These are phyloP conservation scores for fruit fly (Drosophila melanogaster) DNA, from an alignment of 1,140 invertebrate species.

Conservation along the genomic window DNA sequence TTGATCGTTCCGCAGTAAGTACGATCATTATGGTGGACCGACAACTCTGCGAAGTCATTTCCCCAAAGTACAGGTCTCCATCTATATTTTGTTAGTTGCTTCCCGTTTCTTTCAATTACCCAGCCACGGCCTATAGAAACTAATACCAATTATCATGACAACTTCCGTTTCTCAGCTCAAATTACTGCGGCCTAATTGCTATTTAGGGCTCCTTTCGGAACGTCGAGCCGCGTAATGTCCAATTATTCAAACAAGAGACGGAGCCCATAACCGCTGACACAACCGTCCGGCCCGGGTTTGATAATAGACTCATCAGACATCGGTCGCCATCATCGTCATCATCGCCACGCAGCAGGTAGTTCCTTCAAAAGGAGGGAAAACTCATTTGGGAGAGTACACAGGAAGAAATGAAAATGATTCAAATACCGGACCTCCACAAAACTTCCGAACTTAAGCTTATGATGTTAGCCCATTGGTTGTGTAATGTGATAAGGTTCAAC, in stretches of 20 bases:
- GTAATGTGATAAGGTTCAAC: too few relatives aligned
- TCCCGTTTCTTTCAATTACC: slow-evolving; percentile 60
- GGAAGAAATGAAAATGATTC: not conserved
- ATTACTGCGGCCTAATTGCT: slow-evolving; percentile 73
- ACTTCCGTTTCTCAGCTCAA: slow-evolving; percentile 69
- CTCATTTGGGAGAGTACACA: slow-evolving; percentile 29
- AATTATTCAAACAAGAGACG: slow-evolving; percentile 70
- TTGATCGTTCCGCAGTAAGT: not conserved
- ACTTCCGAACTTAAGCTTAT: not conserved
- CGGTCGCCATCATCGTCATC: slow-evolving; percentile 34
- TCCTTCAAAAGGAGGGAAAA: slow-evolving; percentile 33
- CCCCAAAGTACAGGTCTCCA: slow-evolving; percentile 4
- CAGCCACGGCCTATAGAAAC: slow-evolving; percentile 33
- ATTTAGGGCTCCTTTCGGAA: slow-evolving; percentile 66
- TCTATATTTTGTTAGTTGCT: slow-evolving; percentile 44
- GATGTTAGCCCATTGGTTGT: too few relatives aligned
- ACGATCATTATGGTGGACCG: slow-evolving; percentile 8
- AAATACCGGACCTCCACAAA: too few relatives aligned
- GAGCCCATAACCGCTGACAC: slow-evolving; percentile 65
- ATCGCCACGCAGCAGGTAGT: slow-evolving; percentile 28
- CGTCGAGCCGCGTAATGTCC: slow-evolving; percentile 42
- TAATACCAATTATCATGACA: slow-evolving; percentile 76
- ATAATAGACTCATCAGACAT: slow-evolving; percentile 75
- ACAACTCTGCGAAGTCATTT: slow-evolving; percentile 28
- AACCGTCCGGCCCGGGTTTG: slow-evolving; percentile 37